phyloP scores from a whole-genome alignment of 2,797 vertebrate genomes.

The Dallia pectoralis region DNA sequence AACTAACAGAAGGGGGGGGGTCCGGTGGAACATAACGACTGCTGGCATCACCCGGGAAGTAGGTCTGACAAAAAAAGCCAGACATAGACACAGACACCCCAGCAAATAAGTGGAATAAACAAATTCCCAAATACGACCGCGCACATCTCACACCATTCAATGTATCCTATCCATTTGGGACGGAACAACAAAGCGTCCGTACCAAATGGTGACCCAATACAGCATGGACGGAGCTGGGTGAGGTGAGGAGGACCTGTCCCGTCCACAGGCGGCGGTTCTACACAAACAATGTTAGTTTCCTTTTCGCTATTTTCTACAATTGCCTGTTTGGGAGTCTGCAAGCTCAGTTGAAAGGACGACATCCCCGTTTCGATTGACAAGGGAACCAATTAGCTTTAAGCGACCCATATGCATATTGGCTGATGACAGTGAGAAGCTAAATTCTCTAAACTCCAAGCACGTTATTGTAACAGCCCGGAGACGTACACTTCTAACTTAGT shows the following conservation, averaged over 20 bases:
- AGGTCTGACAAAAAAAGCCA: background rate
- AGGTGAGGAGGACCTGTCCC: conserved; percentile 19
- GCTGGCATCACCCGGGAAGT: conserved; percentile 50
- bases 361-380: background rate
- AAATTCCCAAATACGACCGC: background rate
- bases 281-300: conserved; percentile 39
- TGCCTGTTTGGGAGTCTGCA: too few species aligned
- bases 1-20: conserved; percentile 62
- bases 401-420: conserved; percentile 31
- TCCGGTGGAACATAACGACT: conserved; percentile 28
- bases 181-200: background rate
- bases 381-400: conserved; percentile 21
- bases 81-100: conserved; percentile 23
- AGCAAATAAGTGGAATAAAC: background rate
- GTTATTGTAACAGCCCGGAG: conserved; percentile 41
- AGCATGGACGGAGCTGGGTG: background rate
- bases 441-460: conserved; percentile 53
- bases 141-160: background rate
- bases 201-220: background rate
- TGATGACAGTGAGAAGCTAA: conserved; percentile 23
- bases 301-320: too few species aligned
- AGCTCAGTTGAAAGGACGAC: conserved; percentile 28
- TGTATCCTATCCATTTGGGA: background rate
- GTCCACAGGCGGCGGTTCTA: conserved; percentile 58
- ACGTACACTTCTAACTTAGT: conserved; percentile 37